Evolutionary conservation across 2,888 invertebrate species (phyloP).

Genomic region (Allygus modestus): DNA sequence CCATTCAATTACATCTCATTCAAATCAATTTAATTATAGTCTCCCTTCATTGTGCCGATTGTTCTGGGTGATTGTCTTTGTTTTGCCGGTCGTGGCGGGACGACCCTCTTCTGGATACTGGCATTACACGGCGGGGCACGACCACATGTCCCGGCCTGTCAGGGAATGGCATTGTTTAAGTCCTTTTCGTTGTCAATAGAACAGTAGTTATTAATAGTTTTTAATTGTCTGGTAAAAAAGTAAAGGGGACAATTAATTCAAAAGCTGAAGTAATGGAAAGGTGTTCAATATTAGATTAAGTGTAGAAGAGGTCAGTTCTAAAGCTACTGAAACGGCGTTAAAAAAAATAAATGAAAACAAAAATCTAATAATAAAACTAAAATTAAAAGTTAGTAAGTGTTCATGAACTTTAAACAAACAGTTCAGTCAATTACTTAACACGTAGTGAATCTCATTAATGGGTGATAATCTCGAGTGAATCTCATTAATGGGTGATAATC

Average conservation of each 20-base stretch:
- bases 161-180: background rate
- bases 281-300: too few species aligned
- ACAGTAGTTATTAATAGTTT: slow-evolving; percentile 11
- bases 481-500: too few species aligned
- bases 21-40: slow-evolving; percentile 36
- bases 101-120: slow-evolving; percentile 14
- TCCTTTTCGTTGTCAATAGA: background rate
- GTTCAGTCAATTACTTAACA: too few species aligned
- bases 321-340: too few species aligned
- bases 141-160: background rate
- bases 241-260: background rate
- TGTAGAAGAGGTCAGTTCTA: too few species aligned
- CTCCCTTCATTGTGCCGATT: slow-evolving; percentile 15
- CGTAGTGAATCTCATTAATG: too few species aligned
- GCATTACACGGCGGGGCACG: background rate
- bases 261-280: too few species aligned
- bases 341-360: too few species aligned
- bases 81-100: slow-evolving; percentile 18
- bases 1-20: slow-evolving; percentile 35
- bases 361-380: too few species aligned
- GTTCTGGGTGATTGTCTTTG: background rate
- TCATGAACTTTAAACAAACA: too few species aligned
- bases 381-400: too few species aligned
- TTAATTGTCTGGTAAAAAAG: background rate
- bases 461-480: too few species aligned